Percentiles rank a stretch among this genome's conserved stretches.
phyloP scores from a whole-genome alignment of 2,888 invertebrate species.

The Crossocerus cetratus region DNA sequence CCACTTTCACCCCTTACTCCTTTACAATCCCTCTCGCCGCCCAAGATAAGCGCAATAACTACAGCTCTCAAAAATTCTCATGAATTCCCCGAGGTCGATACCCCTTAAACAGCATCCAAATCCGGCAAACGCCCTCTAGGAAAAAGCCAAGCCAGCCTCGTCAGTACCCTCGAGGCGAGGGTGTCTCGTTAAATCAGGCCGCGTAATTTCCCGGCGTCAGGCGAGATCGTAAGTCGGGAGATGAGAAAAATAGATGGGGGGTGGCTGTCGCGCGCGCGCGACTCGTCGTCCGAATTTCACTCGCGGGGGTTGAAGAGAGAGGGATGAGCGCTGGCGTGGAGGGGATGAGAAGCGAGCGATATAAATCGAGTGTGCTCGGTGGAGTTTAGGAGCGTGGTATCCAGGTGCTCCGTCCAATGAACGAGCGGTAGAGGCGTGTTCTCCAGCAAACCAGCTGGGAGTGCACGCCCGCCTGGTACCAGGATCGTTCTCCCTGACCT shows the following conservation, averaged over 20 bases:
- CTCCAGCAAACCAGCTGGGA: slow-evolving; percentile 24
- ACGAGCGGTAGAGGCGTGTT: slow-evolving; percentile 54
- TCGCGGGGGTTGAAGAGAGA: too few relatives aligned
- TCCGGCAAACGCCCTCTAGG: neutral
- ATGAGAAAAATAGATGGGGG: slow-evolving; percentile 55
- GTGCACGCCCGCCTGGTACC: slow-evolving; percentile 34
- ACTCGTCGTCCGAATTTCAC: slow-evolving; percentile 52
- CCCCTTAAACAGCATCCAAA: too few relatives aligned
- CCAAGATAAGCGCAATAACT: too few relatives aligned
- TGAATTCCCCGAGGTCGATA: too few relatives aligned
- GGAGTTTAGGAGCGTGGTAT: slow-evolving; percentile 37
- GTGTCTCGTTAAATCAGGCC: slow-evolving; percentile 54
- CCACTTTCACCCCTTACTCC: too few relatives aligned
- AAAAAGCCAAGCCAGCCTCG: slow-evolving; percentile 21
- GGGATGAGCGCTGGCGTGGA: slow-evolving; percentile 15
- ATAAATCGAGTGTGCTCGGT: slow-evolving; percentile 52
- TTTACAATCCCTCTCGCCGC: too few relatives aligned
- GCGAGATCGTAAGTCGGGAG: slow-evolving; percentile 26
- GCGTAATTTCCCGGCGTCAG: slow-evolving; percentile 32
- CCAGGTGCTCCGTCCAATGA: slow-evolving; percentile 59
- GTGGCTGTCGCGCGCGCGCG: slow-evolving; percentile 4
- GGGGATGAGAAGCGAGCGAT: slow-evolving; percentile 41
- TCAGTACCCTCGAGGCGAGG: slow-evolving; percentile 29
- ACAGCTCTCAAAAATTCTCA: too few relatives aligned
- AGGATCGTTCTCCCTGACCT: slow-evolving; percentile 38